phyloP scores from a whole-genome alignment of 2,888 invertebrate species.

The Melieria crassipennis region DNA sequence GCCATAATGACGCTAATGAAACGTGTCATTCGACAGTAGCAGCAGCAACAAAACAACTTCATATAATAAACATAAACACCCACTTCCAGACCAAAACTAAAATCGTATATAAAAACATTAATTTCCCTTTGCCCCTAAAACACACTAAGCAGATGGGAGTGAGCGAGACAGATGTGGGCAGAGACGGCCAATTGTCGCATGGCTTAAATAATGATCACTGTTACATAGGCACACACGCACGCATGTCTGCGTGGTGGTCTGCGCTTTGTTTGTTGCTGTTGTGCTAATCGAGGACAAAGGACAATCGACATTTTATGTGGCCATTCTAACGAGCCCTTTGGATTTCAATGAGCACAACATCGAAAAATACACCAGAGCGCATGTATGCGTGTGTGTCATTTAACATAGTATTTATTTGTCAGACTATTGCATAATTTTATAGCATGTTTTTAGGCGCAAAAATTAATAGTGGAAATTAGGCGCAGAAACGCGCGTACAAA shows the following conservation, averaged over 20 bases:
- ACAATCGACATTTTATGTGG: slow-evolving; percentile 40
- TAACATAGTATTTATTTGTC: too few species aligned
- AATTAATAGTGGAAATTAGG: slow-evolving; percentile 17
- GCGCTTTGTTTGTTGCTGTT: not conserved
- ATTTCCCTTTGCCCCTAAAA: too few species aligned
- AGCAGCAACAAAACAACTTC: too few species aligned
- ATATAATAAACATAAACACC: too few species aligned
- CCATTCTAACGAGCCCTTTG: slow-evolving; percentile 54
- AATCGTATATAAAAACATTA: too few species aligned
- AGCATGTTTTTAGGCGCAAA: slow-evolving; percentile 22
- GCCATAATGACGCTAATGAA: too few species aligned
- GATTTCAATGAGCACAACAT: slow-evolving; percentile 40
- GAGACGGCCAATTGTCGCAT: slow-evolving; percentile 25
- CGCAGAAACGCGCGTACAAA: not conserved
- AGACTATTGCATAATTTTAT: not conserved
- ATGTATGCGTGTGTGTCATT: not conserved
- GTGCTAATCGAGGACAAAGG: slow-evolving; percentile 15
- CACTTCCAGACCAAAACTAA: too few species aligned
- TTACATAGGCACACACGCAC: not conserved
- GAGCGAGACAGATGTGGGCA: not conserved
- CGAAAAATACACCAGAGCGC: slow-evolving; percentile 19
- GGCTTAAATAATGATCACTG: slow-evolving; percentile 33
- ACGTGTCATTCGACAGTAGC: too few species aligned
- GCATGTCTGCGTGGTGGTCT: not conserved
- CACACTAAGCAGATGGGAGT: too few species aligned